These are phyloP conservation scores for Sinelater perroti DNA, from an alignment of 2,888 invertebrate genomes.

Conservation along the genomic window DNA sequence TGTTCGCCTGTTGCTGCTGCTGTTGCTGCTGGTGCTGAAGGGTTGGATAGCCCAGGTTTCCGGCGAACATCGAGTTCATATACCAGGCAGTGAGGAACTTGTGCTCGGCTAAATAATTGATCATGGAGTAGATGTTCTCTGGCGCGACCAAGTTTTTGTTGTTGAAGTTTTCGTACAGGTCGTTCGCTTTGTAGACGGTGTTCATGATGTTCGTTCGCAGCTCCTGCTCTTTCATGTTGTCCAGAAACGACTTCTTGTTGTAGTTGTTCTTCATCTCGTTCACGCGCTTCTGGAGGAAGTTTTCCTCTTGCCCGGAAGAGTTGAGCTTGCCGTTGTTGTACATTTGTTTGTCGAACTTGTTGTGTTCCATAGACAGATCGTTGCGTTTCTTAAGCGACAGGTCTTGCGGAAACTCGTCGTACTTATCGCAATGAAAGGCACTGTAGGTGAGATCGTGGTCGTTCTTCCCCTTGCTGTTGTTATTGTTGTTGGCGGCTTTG, in stretches of 20 bases:
- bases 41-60: conserved; percentile 40
- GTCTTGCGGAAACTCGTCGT: conserved; percentile 60
- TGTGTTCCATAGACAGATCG: conserved; percentile 31
- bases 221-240: conserved; percentile 48
- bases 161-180: conserved; percentile 50
- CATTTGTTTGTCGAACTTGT: conserved; percentile 22
- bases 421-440: conserved; percentile 41
- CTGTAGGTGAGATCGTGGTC: conserved; percentile 36
- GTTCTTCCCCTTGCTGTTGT: conserved; percentile 42
- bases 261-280: conserved; percentile 58
- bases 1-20: conserved; percentile 36
- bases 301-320: conserved; percentile 22
- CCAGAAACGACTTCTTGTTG: conserved; percentile 57
- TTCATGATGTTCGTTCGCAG: conserved; percentile 51
- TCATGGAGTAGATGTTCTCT: conserved; percentile 58
- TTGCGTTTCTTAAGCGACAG: conserved; percentile 52
- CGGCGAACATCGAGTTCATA: conserved; percentile 58
- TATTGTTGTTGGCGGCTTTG: conserved; percentile 41
- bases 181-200: conserved; percentile 52
- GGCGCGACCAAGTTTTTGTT: conserved; percentile 48
- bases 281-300: conserved; percentile 37
- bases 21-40: conserved; percentile 39
- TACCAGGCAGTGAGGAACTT: conserved; percentile 62
- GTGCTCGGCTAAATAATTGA: conserved; percentile 59
- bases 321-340: conserved; percentile 33